A percentile compares a stretch with the other conserved stretches of the same genome.
phyloP scores from a whole-genome alignment of 2,113 vertebrate species.

The Xiphorhynchus elegans region DNA sequence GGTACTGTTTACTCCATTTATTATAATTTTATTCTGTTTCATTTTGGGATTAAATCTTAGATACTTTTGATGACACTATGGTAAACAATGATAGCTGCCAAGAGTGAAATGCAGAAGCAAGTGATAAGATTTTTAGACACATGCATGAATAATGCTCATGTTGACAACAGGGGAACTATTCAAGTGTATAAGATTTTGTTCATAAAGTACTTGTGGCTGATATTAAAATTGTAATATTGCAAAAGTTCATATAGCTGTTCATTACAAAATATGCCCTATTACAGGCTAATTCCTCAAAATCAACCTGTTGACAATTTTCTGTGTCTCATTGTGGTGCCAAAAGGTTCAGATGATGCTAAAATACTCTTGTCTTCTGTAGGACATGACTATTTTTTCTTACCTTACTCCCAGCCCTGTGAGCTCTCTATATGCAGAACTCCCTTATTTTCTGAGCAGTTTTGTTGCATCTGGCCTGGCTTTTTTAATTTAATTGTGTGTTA shows the following conservation, averaged over 20 bases:
- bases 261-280: neutral
- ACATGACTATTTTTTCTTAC: neutral
- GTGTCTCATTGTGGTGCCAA: neutral
- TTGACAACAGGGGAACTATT: neutral
- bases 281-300: neutral
- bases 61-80: neutral
- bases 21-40: neutral
- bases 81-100: neutral
- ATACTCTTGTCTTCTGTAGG: neutral
- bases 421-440: neutral
- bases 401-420: neutral
- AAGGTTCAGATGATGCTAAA: neutral
- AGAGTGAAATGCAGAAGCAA: neutral
- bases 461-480: neutral
- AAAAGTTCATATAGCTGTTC: neutral
- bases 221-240: neutral
- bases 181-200: neutral
- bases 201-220: neutral
- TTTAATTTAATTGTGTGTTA: neutral
- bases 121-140: neutral
- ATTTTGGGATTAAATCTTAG: neutral
- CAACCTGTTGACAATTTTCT: neutral
- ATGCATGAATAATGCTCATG: neutral
- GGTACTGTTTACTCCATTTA: neutral
- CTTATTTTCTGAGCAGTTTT: neutral